Conservation (phyloP, 2,888 invertebrate species). For the Lepidonotus clava region DNA sequence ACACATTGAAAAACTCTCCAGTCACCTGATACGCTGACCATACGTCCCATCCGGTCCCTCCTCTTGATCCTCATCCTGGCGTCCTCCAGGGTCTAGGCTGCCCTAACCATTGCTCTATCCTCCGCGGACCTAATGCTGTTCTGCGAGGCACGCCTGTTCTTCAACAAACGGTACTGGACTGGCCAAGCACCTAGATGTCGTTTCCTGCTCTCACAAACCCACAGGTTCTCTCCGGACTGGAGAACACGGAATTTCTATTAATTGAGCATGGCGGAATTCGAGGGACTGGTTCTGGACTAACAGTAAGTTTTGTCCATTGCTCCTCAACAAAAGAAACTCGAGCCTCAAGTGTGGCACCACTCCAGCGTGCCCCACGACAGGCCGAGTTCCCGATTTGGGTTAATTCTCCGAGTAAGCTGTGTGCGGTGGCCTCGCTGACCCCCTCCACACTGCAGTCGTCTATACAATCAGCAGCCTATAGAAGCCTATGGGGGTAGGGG, state of each 20-base stretch:
- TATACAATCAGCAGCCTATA: too few relatives aligned
- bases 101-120: too few relatives aligned
- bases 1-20: too few relatives aligned
- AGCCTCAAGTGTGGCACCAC: too few relatives aligned
- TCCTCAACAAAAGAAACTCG: neutral
- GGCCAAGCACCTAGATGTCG: neutral
- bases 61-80: neutral
- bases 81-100: neutral
- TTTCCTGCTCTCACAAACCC: too few relatives aligned
- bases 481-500: too few relatives aligned
- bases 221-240: too few relatives aligned
- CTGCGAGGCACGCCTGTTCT: neutral
- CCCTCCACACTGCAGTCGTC: constrained; percentile 4
- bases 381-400: neutral
- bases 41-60: constrained; percentile 8
- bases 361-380: too few relatives aligned
- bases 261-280: too few relatives aligned
- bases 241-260: too few relatives aligned
- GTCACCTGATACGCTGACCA: constrained; percentile 30
- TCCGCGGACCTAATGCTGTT: neutral
- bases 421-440: neutral
- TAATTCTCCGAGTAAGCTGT: neutral
- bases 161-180: neutral
- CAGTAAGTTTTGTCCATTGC: neutral
- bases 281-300: too few relatives aligned